Base-by-base conservation (phyloP, 2,113 vertebrate genomes). In the Ciconia stormi region DNA sequence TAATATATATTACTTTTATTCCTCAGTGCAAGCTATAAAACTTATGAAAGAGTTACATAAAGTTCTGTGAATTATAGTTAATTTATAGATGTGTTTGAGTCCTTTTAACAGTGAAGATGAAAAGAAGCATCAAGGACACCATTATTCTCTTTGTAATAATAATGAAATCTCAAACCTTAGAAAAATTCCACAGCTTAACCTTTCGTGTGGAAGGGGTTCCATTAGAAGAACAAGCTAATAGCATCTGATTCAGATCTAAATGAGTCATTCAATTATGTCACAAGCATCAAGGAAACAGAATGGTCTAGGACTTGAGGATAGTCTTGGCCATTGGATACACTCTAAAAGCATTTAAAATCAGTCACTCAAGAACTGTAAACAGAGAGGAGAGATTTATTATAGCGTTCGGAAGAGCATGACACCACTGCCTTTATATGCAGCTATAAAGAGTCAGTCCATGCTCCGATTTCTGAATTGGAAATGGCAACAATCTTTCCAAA, bases 41-140 rank as follows among this genome's bases (percentile, higher is more conserved):
- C 32, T 49, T 80, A 23, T 32, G 20, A 52, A 95, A 92, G 26
- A 23, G 59, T 89, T 93, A 90, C 32, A 77, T 91, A 74, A 91
- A 96, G 22, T 76, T 93, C 83, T 89, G 87, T 65, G 72, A 97
- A 97, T 97, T 96, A 92, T 58, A 95, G 77, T 93, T 92, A 97
- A 94, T 96, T 95, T 97, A 91, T 58, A 96, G 77, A 90, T 89
- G 21, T 76, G 27, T 67, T 94, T 86, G 59, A 93, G 77, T 96
- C 46, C 23, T 94, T 95, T 80, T 87, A 95, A 95, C 69, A 80
- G 65, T 90, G 90, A 87, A 97, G 78, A 97, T 95, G 58, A 97
- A 82, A 97, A 98, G 92, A 95, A 74, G 49, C 65, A 96, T 96
- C 93, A 97, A 98, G 96, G 90, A 95, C 87, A 92, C 34, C 58